Evolutionary conservation across 1,140 invertebrate species (phyloP).

Genomic region (Trachelipus rathkii): DNA sequence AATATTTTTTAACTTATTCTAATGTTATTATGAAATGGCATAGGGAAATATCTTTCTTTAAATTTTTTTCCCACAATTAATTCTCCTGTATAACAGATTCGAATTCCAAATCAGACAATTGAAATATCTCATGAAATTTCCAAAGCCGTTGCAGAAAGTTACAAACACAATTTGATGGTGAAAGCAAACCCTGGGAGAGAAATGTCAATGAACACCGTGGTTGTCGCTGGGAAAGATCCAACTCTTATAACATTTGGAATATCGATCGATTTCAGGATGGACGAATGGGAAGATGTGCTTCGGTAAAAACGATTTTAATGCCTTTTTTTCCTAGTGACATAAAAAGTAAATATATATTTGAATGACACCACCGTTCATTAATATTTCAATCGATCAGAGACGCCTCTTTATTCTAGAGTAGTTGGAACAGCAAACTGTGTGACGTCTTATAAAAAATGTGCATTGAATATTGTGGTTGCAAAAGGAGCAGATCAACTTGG

Average conservation of each 20-base stretch:
- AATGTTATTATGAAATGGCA: too few species aligned
- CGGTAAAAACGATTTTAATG: constrained; percentile 14
- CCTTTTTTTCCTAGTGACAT: background rate
- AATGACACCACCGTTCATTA: background rate
- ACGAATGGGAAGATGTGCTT: constrained; percentile 27
- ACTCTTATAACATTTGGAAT: constrained; percentile 26
- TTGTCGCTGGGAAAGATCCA: constrained; percentile 22
- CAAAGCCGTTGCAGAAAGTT: constrained; percentile 14
- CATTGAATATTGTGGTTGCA: constrained; percentile 11
- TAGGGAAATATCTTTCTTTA: too few species aligned
- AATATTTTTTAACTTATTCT: too few species aligned
- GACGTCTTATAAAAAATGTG: constrained; percentile 16
- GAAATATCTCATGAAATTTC: constrained; percentile 25
- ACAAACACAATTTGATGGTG: constrained; percentile 25
- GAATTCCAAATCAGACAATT: constrained; percentile 29
- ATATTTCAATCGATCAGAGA: too few species aligned
- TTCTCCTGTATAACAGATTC: background rate
- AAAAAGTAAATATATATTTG: background rate
- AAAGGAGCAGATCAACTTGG: constrained; percentile 27
- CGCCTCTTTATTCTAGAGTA: constrained; percentile 13
- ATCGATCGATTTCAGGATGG: constrained; percentile 32
- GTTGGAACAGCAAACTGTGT: constrained; percentile 36
- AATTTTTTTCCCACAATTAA: too few species aligned
- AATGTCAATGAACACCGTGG: constrained; percentile 26
- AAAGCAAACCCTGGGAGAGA: constrained; percentile 23